Percentiles rank a stretch among this genome's conserved stretches.
These are phyloP conservation scores for Achatina immaculata DNA, from an alignment of 1,140 invertebrate genomes.

Conservation along the genomic window DNA sequence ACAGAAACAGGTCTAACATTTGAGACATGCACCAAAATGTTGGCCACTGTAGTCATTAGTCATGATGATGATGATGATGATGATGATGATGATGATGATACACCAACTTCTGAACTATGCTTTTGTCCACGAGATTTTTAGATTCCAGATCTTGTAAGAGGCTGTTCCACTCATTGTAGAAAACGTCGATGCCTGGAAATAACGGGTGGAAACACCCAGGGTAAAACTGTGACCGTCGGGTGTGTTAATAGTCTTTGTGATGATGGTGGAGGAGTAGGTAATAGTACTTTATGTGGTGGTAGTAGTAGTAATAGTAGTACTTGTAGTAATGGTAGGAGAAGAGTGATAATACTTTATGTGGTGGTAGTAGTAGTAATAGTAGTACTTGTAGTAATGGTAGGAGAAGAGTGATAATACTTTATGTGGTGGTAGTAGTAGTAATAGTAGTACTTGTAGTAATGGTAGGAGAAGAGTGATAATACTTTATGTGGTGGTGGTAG, in stretches of 20 bases:
- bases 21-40: no score
- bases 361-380: neutral
- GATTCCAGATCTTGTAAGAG: conserved; percentile 6
- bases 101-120: neutral
- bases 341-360: neutral
- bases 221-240: no score
- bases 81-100: conserved; percentile 13
- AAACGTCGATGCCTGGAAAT: neutral
- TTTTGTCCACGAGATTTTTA: neutral
- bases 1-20: no score
- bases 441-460: neutral
- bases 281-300: neutral
- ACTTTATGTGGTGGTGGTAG: neutral
- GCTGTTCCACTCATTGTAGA: conserved; percentile 13
- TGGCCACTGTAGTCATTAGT: no score
- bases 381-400: neutral
- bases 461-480: neutral
- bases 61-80: conserved; percentile 11
- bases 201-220: no score
- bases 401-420: neutral
- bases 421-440: neutral
- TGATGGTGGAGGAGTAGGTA: neutral
- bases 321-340: neutral
- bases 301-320: neutral
- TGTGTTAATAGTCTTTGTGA: no score